Percentiles rank a stretch among this genome's conserved stretches.
Conservation (phyloP, 2,797 vertebrate genomes). For the Heterohyrax brucei region DNA sequence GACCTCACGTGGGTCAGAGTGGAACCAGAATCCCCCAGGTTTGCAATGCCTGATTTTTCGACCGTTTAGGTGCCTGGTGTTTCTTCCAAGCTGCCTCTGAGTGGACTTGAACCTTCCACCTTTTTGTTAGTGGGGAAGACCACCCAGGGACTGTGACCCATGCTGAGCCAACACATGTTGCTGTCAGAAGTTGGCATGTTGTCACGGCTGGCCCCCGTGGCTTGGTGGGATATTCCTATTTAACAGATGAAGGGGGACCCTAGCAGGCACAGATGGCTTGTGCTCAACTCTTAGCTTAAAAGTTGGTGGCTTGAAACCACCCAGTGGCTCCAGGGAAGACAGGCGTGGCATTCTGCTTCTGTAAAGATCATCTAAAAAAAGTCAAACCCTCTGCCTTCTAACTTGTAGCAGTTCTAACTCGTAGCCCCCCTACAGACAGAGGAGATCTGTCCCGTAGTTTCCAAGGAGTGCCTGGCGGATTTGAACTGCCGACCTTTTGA, state of each 20-base stretch:
- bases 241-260: background rate
- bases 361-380: no score
- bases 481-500: no score
- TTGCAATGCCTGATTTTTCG: background rate
- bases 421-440: no score
- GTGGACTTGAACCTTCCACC: background rate
- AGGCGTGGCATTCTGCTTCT: no score
- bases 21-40: background rate
- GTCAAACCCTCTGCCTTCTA: no score
- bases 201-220: background rate
- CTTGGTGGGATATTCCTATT: background rate
- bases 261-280: background rate
- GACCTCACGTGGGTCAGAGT: background rate
- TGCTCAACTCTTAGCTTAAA: background rate
- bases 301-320: background rate
- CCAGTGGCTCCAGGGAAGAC: background rate
- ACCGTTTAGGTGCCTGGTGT: background rate
- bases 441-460: no score
- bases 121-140: background rate
- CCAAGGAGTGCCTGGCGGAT: no score
- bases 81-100: background rate
- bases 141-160: no score
- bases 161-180: background rate
- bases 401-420: no score
- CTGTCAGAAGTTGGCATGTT: background rate